Evolutionary conservation across 2,797 vertebrate genomes (phyloP).

Genomic region (Chiroxiphia lanceolata): DNA sequence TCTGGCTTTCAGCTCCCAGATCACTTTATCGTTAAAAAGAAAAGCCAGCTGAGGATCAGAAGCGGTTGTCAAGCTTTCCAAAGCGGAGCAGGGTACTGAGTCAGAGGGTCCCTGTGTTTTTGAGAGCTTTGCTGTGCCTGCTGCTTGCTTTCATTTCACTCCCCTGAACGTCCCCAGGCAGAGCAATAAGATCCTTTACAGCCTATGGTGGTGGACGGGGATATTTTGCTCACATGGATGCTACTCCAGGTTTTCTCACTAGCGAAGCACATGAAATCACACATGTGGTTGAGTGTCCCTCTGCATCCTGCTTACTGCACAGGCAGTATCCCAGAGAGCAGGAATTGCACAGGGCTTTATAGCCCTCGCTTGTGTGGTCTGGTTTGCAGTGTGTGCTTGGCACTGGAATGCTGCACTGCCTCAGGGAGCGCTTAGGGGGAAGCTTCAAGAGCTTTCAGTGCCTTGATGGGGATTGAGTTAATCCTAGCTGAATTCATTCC

Average conservation of each 20-base stretch:
- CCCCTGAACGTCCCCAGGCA: background rate
- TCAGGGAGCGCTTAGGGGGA: background rate
- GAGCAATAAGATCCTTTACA: background rate
- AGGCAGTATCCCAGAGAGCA: background rate
- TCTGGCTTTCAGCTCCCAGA: background rate
- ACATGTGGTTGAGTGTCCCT: accelerated
- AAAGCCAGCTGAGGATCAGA: background rate
- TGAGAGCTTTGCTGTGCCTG: background rate
- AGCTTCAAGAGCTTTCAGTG: background rate
- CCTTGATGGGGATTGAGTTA: background rate
- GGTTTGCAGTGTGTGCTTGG: background rate
- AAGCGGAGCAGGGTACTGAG: background rate
- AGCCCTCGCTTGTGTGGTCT: background rate
- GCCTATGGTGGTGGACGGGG: background rate
- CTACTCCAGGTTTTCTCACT: background rate
- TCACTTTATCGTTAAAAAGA: background rate
- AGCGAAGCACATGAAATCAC: accelerated
- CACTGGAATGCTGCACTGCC: background rate
- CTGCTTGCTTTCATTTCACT: background rate
- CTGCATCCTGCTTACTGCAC: accelerated
- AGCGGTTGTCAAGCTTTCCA: background rate
- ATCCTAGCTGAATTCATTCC: background rate
- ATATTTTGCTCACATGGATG: background rate
- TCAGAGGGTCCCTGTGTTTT: background rate
- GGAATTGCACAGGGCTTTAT: background rate